phyloP scores from a whole-genome alignment of 2,888 invertebrate genomes.

The Drosophila cyrtoloma region DNA sequence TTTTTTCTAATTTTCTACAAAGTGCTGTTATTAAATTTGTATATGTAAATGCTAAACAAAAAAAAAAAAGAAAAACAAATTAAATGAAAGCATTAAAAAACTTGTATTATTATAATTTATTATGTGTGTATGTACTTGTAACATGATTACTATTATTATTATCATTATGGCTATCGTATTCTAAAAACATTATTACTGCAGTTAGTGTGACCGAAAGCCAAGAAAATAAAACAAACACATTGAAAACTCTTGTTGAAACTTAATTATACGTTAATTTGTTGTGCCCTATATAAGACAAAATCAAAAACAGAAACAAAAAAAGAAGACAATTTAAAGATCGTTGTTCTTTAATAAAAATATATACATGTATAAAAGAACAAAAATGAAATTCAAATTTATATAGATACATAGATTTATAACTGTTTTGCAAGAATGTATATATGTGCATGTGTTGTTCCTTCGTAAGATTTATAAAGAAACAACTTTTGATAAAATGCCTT shows the following conservation, averaged over 20 bases:
- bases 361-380: slow-evolving; percentile 14
- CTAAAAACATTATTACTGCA: slow-evolving; percentile 35
- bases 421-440: slow-evolving; percentile 34
- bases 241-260: slow-evolving; percentile 60
- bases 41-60: slow-evolving; percentile 20
- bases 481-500: slow-evolving; percentile 65
- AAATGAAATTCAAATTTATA: slow-evolving; percentile 26
- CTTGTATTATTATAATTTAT: slow-evolving; percentile 66
- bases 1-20: slow-evolving; percentile 12
- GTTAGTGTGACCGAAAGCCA: slow-evolving; percentile 54
- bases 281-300: slow-evolving; percentile 24
- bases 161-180: slow-evolving; percentile 38
- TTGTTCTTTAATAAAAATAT: slow-evolving; percentile 5
- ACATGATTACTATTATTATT: slow-evolving; percentile 32
- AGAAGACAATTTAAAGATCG: background rate
- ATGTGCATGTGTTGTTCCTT: slow-evolving; percentile 32
- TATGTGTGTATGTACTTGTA: slow-evolving; percentile 41
- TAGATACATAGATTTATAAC: slow-evolving; percentile 38
- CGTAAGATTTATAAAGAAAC: slow-evolving; percentile 15
- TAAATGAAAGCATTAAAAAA: slow-evolving; percentile 9
- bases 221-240: slow-evolving; percentile 51
- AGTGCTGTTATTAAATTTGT: slow-evolving; percentile 52
- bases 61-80: slow-evolving; percentile 9
- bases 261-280: slow-evolving; percentile 39
- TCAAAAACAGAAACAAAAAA: slow-evolving; percentile 2